Evolutionary conservation across 2,113 vertebrate genomes (phyloP), one percentile per base, ranked within the genome.

Genomic region (Gadus macrocephalus): DNA sequence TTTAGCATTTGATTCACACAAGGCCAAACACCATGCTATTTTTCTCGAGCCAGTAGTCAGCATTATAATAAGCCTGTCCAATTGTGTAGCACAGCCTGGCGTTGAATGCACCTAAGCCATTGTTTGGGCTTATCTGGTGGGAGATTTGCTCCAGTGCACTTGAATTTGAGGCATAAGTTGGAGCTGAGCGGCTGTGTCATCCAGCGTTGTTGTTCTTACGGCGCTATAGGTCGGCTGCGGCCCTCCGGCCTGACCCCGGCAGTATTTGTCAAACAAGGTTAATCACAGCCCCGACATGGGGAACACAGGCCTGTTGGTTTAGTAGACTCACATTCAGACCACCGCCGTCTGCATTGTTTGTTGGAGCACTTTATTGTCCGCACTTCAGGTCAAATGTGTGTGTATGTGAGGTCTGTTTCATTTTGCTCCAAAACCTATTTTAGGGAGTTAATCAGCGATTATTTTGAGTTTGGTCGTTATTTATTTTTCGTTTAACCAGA

Each of bases 101-200:
- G 60, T 64, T 64, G 6, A 65, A 74, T 58, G 68, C 75, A 69
- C 67, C 78, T 70, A 4, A 64, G 72, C 53, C 67, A 81, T 76
- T 71, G 66, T 84, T 76, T 86, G 85, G 81, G 85, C 86, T 85
- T 78, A 76, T 74, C 81, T 78, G 71, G 78, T 70, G 14, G 77
- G 76, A 81, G 86, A 79, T 90, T 72, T 82, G 83, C 88, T 88
- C 74, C 83, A 79, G 73, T 76, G 85, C 71, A 80, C 79, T 75
- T 88, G 78, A 87, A 87, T 91, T 80, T 87, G 77, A 78, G 76
- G 69, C 60, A 25, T 68, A 79, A 22, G 62, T 70, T 31, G 12
- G 84, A 89, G 88, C 89, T 87, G 89, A 89, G 77, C 68, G 69
- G 72, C 80, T 71, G 65, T 60, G 59, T 86, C 88, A 90, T 87